Percentiles rank a stretch among this genome's conserved stretches.
These are phyloP conservation scores for Chrysaora quinquecirrha DNA, from an alignment of 30 jellyfish, hydroid and myxozoan species.

Conservation along the genomic window DNA sequence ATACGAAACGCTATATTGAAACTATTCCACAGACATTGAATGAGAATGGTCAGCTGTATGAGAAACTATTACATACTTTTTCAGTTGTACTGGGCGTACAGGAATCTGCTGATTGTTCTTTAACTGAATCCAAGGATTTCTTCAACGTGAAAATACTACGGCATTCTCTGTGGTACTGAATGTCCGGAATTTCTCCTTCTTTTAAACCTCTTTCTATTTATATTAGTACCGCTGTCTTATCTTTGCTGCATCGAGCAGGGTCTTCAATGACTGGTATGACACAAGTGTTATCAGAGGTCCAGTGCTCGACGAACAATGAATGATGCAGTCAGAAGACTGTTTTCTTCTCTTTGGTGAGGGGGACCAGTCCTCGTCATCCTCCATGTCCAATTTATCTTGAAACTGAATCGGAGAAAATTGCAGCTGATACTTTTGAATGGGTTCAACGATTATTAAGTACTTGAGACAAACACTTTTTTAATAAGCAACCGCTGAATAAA, in stretches of 20 bases:
- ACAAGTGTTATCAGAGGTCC: constrained; percentile 34
- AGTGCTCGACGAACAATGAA: neutral
- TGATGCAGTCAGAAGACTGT: neutral
- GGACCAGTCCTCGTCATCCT: constrained; percentile 23
- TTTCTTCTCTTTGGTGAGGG: constrained; percentile 3
- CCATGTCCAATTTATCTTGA: neutral
- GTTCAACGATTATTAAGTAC: no score
- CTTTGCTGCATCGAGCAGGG: constrained; percentile 18
- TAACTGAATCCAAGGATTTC: constrained; percentile 3
- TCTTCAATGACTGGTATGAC: constrained; percentile 35
- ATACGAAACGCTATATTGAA: no score
- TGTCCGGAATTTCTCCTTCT: constrained; percentile 21
- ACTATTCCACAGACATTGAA: no score
- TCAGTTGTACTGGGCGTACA: constrained; percentile 9
- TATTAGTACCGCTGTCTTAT: neutral
- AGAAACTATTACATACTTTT: neutral
- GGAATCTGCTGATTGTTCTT: constrained; percentile 12
- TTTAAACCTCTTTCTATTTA: neutral
- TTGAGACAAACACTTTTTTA: no score
- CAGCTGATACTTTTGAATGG: no score
- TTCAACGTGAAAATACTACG: constrained; percentile 18
- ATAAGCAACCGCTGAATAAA: no score
- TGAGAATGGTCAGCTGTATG: no score
- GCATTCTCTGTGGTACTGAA: constrained; percentile 20
- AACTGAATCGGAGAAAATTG: neutral